A percentile compares a stretch with the other conserved stretches of the same genome.
phyloP scores from a whole-genome alignment of 2,797 vertebrate genomes.

The Prionace glauca region DNA sequence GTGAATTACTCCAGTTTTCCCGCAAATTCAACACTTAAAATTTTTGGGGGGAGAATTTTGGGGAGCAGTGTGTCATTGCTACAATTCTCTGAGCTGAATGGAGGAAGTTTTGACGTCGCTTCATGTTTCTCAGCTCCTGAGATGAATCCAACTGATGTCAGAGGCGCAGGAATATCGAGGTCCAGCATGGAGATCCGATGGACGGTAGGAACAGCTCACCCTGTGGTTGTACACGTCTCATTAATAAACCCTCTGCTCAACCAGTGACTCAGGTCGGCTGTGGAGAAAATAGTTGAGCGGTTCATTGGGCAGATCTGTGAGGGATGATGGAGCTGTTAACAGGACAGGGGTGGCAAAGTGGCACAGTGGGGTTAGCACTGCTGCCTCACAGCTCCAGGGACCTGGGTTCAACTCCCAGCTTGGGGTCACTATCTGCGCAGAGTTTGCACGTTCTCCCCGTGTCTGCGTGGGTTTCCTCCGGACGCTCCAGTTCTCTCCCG shows the following conservation, averaged over 20 bases:
- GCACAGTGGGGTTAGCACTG: too few relatives aligned
- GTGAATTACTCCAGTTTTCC: too few relatives aligned
- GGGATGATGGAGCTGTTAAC: neutral
- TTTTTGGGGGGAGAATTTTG: too few relatives aligned
- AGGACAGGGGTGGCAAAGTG: too few relatives aligned
- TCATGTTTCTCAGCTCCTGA: constrained; percentile 74
- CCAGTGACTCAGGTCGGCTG: neutral
- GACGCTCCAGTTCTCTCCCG: too few relatives aligned
- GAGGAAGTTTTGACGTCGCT: neutral
- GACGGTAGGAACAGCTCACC: constrained; percentile 66
- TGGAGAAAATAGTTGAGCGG: neutral
- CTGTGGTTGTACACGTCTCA: neutral
- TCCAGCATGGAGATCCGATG: constrained; percentile 96
- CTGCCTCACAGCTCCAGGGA: too few relatives aligned
- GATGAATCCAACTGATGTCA: constrained; percentile 71
- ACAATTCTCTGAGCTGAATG: neutral
- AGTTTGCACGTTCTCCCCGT: too few relatives aligned
- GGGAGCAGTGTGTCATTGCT: neutral
- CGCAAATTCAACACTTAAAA: too few relatives aligned
- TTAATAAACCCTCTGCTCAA: neutral
- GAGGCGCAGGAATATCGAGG: constrained; percentile 77
- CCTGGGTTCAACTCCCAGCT: too few relatives aligned
- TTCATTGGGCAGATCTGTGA: neutral
- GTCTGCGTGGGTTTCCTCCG: too few relatives aligned
- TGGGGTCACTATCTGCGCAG: too few relatives aligned